phyloP scores from a whole-genome alignment of 1,140 invertebrate genomes.

The Epicauta chinensis region DNA sequence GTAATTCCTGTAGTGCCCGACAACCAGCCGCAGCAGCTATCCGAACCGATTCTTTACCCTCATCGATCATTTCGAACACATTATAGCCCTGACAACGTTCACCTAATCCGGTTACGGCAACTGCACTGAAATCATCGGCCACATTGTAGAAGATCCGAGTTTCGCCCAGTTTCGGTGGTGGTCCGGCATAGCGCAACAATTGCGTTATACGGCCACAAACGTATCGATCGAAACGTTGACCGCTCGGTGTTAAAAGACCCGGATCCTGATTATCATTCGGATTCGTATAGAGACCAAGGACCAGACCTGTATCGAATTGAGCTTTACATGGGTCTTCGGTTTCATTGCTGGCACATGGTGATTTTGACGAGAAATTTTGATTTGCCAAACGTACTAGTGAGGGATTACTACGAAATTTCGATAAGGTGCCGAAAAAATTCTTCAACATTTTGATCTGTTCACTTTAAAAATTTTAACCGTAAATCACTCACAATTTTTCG shows the following conservation, averaged over 20 bases:
- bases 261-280: slow-evolving; percentile 44
- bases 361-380: too few relatives aligned
- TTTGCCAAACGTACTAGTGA: too few relatives aligned
- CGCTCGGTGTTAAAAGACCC: slow-evolving; percentile 50
- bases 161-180: slow-evolving; percentile 46
- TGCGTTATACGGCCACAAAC: slow-evolving; percentile 37
- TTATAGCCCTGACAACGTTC: slow-evolving; percentile 56
- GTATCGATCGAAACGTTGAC: slow-evolving; percentile 48
- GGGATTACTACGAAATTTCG: too few relatives aligned
- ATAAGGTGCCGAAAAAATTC: too few relatives aligned
- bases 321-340: slow-evolving; percentile 22
- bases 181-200: slow-evolving; percentile 35
- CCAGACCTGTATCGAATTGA: slow-evolving; percentile 44
- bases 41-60: slow-evolving; percentile 61
- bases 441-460: too few relatives aligned
- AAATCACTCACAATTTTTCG: too few relatives aligned
- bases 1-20: slow-evolving; percentile 50
- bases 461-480: too few relatives aligned
- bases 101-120: slow-evolving; percentile 65
- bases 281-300: slow-evolving; percentile 51
- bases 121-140: slow-evolving; percentile 53
- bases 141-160: slow-evolving; percentile 56
- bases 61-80: slow-evolving; percentile 59
- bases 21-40: slow-evolving; percentile 50
- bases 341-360: background rate